These are phyloP conservation scores for Torymus auratus DNA, from an alignment of 2,888 invertebrate species.

Conservation along the genomic window DNA sequence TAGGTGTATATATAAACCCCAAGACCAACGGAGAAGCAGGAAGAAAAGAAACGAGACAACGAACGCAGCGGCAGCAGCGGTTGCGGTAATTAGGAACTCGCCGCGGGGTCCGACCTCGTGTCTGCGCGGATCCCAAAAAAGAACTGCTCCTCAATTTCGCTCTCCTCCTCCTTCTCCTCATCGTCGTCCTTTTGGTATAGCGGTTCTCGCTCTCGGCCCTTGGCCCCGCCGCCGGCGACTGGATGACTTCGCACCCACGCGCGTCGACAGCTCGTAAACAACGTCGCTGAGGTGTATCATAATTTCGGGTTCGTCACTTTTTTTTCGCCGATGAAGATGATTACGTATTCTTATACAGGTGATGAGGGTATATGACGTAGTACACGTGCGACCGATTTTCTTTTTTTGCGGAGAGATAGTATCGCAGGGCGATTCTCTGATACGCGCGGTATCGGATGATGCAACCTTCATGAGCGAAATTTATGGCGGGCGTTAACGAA, in stretches of 20 bases:
- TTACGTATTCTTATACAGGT: conserved; percentile 17
- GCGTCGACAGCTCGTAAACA: conserved; percentile 50
- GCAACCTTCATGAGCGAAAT: not conserved
- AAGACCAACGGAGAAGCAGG: conserved; percentile 12
- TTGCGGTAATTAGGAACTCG: conserved; percentile 68
- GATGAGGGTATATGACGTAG: conserved; percentile 15
- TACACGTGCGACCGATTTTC: not conserved
- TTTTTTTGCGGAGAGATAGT: not conserved
- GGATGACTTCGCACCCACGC: conserved; percentile 54
- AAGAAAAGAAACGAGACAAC: conserved; percentile 44
- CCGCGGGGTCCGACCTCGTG: conserved; percentile 51
- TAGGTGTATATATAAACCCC: not conserved
- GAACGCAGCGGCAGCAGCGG: conserved; percentile 53
- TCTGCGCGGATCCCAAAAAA: conserved; percentile 20
- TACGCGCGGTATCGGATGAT: not conserved
- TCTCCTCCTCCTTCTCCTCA: not conserved
- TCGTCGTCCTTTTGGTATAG: conserved; percentile 30
- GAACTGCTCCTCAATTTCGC: not conserved
- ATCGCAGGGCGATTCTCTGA: not conserved
- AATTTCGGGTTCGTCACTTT: conserved; percentile 14
- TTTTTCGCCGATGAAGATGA: not conserved
- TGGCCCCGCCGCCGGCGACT: not conserved
- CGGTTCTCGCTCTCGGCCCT: conserved; percentile 30
- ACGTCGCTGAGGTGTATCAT: conserved; percentile 24
- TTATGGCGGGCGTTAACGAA: not conserved